phyloP scores from a whole-genome alignment of 2,888 invertebrate genomes.

The Lasioglossum leucozonium region DNA sequence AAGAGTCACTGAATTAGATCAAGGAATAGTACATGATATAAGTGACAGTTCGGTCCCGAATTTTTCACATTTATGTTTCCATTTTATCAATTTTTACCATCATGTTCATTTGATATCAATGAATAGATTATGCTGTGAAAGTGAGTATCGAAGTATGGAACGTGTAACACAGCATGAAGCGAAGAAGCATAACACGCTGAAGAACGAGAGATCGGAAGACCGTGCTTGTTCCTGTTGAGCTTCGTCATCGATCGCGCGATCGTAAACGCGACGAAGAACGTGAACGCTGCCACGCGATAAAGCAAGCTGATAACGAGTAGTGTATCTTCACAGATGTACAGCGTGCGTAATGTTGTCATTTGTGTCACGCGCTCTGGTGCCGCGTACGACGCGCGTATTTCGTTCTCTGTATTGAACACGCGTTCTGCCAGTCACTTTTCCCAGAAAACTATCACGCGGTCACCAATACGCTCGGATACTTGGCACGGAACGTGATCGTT shows the following conservation, averaged over 20 bases:
- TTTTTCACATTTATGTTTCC: neutral
- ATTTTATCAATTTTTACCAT: neutral
- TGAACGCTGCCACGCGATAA: slow-evolving; percentile 51
- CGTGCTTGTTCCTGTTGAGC: neutral
- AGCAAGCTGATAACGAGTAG: slow-evolving; percentile 40
- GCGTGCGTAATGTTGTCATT: neutral
- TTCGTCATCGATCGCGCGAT: slow-evolving; percentile 53
- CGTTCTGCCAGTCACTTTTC: neutral
- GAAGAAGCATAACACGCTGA: neutral
- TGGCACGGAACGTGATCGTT: slow-evolving; percentile 1
- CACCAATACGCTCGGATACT: neutral
- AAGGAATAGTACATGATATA: neutral
- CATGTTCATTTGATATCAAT: neutral
- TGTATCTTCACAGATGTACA: neutral
- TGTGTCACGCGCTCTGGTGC: neutral
- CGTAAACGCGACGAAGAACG: slow-evolving; percentile 41
- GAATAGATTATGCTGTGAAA: neutral
- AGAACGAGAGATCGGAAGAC: neutral
- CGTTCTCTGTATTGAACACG: slow-evolving; percentile 11
- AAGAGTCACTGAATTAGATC: neutral
- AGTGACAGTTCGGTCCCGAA: neutral
- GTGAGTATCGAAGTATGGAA: too few species aligned
- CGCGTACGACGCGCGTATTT: slow-evolving; percentile 24
- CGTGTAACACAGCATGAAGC: neutral
- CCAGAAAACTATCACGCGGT: neutral